Conservation (phyloP, 2,797 vertebrate species). For the Enteromius fasciolatus region DNA sequence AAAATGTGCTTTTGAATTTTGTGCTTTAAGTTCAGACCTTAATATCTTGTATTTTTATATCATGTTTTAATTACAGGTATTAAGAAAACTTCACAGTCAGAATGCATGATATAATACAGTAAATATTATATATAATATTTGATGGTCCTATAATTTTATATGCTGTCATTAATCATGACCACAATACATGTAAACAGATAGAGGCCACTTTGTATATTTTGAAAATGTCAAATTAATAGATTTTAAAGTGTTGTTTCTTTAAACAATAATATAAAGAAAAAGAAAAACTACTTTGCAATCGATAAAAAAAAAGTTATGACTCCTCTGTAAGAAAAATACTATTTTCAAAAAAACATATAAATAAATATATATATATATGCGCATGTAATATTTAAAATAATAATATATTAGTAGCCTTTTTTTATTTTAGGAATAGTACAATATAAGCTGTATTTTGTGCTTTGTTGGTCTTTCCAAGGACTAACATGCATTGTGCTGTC, state of each 20-base stretch:
- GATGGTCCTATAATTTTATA: not conserved
- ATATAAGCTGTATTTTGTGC: not conserved
- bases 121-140: not conserved
- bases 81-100: not conserved
- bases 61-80: not conserved
- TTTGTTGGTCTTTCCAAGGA: not conserved
- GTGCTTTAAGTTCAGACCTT: not conserved
- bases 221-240: not conserved
- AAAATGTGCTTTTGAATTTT: not conserved
- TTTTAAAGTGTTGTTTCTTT: not conserved
- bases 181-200: not conserved
- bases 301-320: too few species aligned
- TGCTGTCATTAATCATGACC: not conserved
- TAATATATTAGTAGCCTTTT: too few species aligned
- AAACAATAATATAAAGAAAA: not conserved
- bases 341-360: too few species aligned
- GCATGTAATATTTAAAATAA: too few species aligned
- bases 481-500: too few species aligned
- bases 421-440: not conserved
- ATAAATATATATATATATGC: too few species aligned
- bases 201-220: not conserved
- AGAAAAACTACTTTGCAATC: too few species aligned
- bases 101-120: not conserved
- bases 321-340: too few species aligned
- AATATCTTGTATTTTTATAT: too few species aligned